A percentile compares a stretch with the other conserved stretches of the same genome.
Evolutionary conservation across 2,888 invertebrate species (phyloP).

Genomic region (Andrena marginata): DNA sequence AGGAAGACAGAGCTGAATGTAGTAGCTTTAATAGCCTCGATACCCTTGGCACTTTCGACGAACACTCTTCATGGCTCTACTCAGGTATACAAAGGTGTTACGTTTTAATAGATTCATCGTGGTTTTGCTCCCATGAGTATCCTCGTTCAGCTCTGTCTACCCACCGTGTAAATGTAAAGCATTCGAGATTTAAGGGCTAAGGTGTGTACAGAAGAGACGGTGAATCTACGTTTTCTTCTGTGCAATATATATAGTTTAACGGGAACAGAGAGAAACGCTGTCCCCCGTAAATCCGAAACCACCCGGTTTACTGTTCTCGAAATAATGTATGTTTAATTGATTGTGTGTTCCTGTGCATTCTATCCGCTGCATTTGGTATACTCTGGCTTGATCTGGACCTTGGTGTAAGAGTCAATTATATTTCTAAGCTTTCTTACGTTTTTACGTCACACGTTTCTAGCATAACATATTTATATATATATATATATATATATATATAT

Average conservation of each 20-base stretch:
- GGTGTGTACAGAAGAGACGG: constrained; percentile 19
- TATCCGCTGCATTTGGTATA: constrained; percentile 85
- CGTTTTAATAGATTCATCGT: neutral
- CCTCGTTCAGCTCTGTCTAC: constrained; percentile 35
- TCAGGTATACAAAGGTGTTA: neutral
- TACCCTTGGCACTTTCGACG: neutral
- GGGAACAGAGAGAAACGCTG: constrained; percentile 43
- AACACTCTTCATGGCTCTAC: neutral
- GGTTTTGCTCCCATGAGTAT: neutral
- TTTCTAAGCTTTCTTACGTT: constrained; percentile 82
- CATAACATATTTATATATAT: constrained; percentile 32
- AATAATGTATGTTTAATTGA: constrained; percentile 83
- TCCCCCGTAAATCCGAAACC: constrained; percentile 50
- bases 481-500: constrained; percentile 19
- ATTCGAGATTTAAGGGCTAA: neutral
- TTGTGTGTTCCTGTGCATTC: constrained; percentile 85
- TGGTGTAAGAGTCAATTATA: constrained; percentile 85
- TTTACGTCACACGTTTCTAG: constrained; percentile 73
- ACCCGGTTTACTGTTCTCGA: constrained; percentile 64
- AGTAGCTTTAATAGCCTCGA: too few relatives aligned
- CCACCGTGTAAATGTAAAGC: neutral
- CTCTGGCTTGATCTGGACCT: constrained; percentile 85
- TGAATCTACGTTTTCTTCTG: constrained; percentile 9
- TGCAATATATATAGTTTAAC: neutral
- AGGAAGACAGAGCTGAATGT: neutral